These are phyloP conservation scores for Enoplosus armatus DNA, from an alignment of 2,797 vertebrate genomes.

Conservation along the genomic window DNA sequence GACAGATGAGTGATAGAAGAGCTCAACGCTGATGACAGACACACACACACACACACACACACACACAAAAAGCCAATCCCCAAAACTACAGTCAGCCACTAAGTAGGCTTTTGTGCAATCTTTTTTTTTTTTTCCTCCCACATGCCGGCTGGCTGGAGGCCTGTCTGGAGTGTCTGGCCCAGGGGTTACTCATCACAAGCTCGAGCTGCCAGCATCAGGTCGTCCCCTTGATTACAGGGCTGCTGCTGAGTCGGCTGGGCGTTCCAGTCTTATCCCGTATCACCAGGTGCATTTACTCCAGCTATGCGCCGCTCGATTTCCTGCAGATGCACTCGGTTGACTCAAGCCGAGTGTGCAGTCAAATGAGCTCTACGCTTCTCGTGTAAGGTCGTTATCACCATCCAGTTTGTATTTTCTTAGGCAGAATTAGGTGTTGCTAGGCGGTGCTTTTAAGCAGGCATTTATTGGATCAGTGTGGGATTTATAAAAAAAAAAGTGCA, in stretches of 20 bases:
- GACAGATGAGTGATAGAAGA: slow-evolving; percentile 76
- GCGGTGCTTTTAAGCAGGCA: slow-evolving; percentile 14
- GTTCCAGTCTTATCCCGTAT: slow-evolving; percentile 55
- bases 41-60: slow-evolving; percentile 80
- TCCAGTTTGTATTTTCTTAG: neutral
- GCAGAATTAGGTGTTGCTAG: slow-evolving; percentile 25
- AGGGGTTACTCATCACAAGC: slow-evolving; percentile 73
- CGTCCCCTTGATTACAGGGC: slow-evolving; percentile 64
- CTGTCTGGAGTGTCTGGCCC: slow-evolving; percentile 71
- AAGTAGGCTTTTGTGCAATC: slow-evolving; percentile 71
- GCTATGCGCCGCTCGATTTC: slow-evolving; percentile 26
- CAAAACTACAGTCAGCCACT: slow-evolving; percentile 65
- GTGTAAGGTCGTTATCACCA: slow-evolving; percentile 43
- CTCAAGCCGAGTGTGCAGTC: neutral
- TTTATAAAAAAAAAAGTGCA: neutral
- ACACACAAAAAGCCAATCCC: slow-evolving; percentile 67
- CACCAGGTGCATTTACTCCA: slow-evolving; percentile 58
- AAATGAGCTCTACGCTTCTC: slow-evolving; percentile 28
- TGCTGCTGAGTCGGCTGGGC: slow-evolving; percentile 59
- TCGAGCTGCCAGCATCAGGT: slow-evolving; percentile 60
- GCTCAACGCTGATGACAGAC: slow-evolving; percentile 78
- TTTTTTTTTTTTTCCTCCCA: slow-evolving; percentile 23
- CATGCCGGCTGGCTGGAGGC: slow-evolving; percentile 59
- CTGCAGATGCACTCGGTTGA: slow-evolving; percentile 20
- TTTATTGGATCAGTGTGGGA: slow-evolving; percentile 43